A percentile compares a stretch with the other conserved stretches of the same genome.
These are phyloP conservation scores for Notarius lentiginosus DNA, from an alignment of 2,113 vertebrate genomes.

Conservation along the genomic window DNA sequence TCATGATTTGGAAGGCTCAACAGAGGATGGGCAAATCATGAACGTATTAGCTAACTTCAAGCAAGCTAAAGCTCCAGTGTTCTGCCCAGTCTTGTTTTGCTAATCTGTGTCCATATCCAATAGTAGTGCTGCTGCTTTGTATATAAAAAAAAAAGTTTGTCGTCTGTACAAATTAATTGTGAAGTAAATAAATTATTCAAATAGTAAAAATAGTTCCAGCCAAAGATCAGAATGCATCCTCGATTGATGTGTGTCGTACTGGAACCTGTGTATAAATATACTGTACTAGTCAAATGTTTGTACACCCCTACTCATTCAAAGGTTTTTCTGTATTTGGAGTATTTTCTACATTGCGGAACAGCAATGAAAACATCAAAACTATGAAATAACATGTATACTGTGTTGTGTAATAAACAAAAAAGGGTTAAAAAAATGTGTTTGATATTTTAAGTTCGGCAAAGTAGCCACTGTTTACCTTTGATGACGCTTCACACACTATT, in stretches of 20 bases:
- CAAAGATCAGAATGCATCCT: neutral
- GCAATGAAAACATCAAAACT: no score
- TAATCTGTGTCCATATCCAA: neutral
- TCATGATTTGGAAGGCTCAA: neutral
- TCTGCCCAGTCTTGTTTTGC: neutral
- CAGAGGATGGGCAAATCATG: neutral
- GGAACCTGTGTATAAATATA: neutral
- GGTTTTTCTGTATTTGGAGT: no score
- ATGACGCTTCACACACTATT: no score
- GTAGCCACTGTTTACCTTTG: no score
- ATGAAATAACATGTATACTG: no score
- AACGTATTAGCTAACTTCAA: neutral
- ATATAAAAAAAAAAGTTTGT: neutral
- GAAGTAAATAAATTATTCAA: neutral
- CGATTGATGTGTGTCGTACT: neutral
- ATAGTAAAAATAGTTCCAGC: neutral
- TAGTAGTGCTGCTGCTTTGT: neutral
- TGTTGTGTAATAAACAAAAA: no score
- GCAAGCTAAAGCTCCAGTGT: neutral
- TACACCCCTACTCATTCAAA: no score
- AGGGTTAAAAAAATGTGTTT: no score
- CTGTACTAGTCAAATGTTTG: no score
- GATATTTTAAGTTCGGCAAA: no score
- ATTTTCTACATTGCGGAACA: no score
- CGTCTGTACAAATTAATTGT: neutral